Base-by-base conservation (phyloP, 2,888 invertebrate genomes). In the Habroteleia sp. region DNA sequence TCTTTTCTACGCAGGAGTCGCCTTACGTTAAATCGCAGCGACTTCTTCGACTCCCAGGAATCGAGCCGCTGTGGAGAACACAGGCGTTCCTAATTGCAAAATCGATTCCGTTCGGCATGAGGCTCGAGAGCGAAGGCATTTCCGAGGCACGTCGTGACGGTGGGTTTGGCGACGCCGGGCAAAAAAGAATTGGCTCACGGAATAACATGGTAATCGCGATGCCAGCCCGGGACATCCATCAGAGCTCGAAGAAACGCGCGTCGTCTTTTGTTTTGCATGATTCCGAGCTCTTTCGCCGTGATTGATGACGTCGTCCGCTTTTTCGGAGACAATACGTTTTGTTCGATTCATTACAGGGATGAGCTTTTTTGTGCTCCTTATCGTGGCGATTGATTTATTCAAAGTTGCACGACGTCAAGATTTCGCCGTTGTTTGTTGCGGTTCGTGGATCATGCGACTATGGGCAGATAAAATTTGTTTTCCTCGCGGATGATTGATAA, bases 71-170 rank as follows among this genome's bases (percentile, higher is more conserved):
- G 25, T 50, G 72, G 66, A 66, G 65, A 74, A 72, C 72, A 72
- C 68, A 77, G 66, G 60, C 58, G 73, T 48, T 80, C 81, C 82
- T 83, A 83, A 85, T 84, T 82, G 83, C 78, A 83, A 84, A 84
- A 83, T 84, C 85, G 82, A 84, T 84, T 80, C 78, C 63, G 69
- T 76, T 77, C 72, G 77, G 74, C 75, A 52, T 62, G 68, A 72
- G 65, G 54, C 73, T 65, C 54, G 74, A 79, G 79, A 76, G 81
- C 72, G 80, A 80, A 77, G 76, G 77, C 74, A 77, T 65, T 77
- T 69, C 71, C 76, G 66, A 72, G 74, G 76, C 75, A 68, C 48
- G 60, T 48, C 17, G 27, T 60, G 75, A 48, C 66, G 27, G 35
- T 69, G 54, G 50, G 56, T 77, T 63, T 74, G 58, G 52, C 33